phyloP scores from a whole-genome alignment of 2,797 vertebrate species.

The Neostethus bicornis region DNA sequence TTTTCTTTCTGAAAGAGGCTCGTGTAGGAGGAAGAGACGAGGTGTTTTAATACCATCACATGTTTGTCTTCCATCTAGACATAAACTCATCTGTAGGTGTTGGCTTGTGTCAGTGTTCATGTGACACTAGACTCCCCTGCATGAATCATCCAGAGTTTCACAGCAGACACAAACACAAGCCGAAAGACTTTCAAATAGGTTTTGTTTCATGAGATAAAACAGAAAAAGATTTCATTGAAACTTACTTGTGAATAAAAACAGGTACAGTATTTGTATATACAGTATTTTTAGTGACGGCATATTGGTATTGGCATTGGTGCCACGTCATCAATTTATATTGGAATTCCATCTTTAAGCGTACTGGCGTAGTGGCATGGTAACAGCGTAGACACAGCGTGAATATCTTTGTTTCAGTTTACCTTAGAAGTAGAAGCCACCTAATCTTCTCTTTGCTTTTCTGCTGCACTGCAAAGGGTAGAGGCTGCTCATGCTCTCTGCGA shows the following conservation, averaged over 20 bases:
- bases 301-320: too few species aligned
- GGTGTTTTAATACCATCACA: constrained; percentile 26
- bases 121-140: constrained; percentile 22
- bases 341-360: too few species aligned
- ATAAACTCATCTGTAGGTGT: constrained; percentile 25
- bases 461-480: too few species aligned
- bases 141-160: constrained; percentile 43
- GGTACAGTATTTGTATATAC: background rate
- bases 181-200: background rate
- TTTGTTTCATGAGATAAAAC: background rate
- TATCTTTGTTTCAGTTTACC: too few species aligned
- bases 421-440: too few species aligned
- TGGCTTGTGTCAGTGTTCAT: constrained; percentile 17
- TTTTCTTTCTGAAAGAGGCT: constrained; percentile 21
- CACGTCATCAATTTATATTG: too few species aligned
- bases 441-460: too few species aligned
- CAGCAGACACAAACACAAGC: constrained; percentile 5
- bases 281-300: too few species aligned
- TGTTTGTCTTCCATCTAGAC: constrained; percentile 21
- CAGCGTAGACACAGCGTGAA: too few species aligned
- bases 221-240: constrained; percentile 4
- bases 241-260: constrained; percentile 10
- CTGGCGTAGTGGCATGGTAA: too few species aligned
- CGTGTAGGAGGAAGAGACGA: constrained; percentile 12
- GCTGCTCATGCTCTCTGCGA: too few species aligned